Conservation (phyloP, 2,797 vertebrate genomes). For the Pangasius krempfi region DNA sequence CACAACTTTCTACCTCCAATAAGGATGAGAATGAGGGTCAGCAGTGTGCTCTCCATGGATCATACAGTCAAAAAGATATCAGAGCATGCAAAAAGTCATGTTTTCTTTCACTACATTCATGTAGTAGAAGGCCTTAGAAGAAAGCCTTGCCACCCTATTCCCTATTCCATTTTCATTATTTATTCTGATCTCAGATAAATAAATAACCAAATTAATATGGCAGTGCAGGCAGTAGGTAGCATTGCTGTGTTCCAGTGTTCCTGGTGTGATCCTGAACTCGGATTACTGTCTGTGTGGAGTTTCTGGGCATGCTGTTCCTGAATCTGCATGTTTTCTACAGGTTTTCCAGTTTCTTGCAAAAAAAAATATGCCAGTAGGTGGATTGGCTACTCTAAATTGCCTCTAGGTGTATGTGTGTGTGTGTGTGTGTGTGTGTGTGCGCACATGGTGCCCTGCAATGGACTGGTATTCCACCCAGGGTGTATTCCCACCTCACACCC, state of each 20-base stretch:
- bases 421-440: not conserved
- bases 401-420: not conserved
- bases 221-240: not conserved
- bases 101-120: constrained; percentile 6
- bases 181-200: not conserved
- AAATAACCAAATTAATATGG: not conserved
- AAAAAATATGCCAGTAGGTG: not conserved
- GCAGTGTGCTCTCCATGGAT: not conserved
- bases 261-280: not conserved
- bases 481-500: not conserved
- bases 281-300: not conserved
- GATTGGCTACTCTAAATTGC: not conserved
- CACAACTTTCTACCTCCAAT: constrained; percentile 14
- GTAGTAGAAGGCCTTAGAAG: not conserved
- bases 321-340: not conserved
- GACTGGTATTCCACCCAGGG: not conserved
- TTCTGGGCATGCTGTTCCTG: not conserved
- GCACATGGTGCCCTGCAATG: not conserved
- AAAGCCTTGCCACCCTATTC: not conserved
- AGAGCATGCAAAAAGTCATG: not conserved
- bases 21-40: not conserved
- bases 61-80: constrained; percentile 18
- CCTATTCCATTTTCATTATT: not conserved
- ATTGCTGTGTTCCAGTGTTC: not conserved
- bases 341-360: not conserved